Conservation (phyloP, 1,140 invertebrate species). For the silkworm (Bombyx mori) region DNA sequence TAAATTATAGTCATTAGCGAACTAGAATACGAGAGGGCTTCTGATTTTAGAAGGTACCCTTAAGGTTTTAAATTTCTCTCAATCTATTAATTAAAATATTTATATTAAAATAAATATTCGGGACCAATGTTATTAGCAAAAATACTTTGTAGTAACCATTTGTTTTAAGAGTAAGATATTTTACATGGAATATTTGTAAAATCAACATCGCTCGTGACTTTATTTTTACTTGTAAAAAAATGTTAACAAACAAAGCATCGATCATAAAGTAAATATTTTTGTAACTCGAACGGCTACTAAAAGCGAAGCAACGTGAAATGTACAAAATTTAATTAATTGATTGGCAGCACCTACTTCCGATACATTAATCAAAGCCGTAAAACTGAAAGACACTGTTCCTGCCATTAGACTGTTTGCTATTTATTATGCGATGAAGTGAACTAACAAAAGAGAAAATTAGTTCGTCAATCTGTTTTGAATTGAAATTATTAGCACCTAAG, state of each 20-base stretch:
- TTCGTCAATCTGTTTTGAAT: conserved; percentile 21
- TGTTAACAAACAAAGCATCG: too few relatives aligned
- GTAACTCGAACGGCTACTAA: background rate
- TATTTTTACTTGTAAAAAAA: background rate
- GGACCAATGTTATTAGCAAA: too few relatives aligned
- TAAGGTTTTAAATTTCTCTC: too few relatives aligned
- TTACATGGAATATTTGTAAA: too few relatives aligned
- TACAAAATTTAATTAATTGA: conserved; percentile 1
- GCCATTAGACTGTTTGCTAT: background rate
- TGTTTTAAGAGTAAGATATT: too few relatives aligned
- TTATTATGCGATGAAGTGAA: background rate
- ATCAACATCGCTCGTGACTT: too few relatives aligned
- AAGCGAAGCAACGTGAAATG: background rate
- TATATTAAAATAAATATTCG: too few relatives aligned
- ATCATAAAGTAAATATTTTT: background rate
- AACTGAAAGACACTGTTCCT: conserved; percentile 8
- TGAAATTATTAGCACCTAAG: conserved; percentile 34
- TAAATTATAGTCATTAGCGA: conserved; percentile 64
- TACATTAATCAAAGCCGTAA: conserved; percentile 9
- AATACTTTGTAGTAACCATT: too few relatives aligned
- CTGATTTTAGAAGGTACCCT: conserved; percentile 26
- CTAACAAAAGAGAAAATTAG: conserved; percentile 5
- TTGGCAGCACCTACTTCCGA: conserved; percentile 7
- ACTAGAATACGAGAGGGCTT: conserved; percentile 45
- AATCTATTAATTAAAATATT: too few relatives aligned